Percentiles rank a stretch among this genome's conserved stretches.
These are phyloP conservation scores for Probosciger aterrimus DNA, from an alignment of 2,113 vertebrate genomes.

Conservation along the genomic window DNA sequence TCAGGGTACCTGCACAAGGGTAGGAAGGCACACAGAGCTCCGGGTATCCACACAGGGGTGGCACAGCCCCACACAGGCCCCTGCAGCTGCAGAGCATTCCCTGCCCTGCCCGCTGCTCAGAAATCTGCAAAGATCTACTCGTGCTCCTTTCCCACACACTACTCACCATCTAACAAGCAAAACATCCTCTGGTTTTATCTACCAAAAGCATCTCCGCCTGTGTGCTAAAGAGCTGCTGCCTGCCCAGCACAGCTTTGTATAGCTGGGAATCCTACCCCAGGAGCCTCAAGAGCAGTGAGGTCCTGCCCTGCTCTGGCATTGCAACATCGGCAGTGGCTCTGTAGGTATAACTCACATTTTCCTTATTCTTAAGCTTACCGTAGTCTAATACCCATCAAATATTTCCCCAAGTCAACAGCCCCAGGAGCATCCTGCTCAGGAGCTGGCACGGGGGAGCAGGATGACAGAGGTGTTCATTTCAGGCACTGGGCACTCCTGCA, in stretches of 20 bases:
- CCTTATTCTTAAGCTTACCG: not conserved
- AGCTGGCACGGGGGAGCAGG: not conserved
- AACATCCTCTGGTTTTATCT: not conserved
- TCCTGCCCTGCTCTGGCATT: not conserved
- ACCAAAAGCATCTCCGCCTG: not conserved
- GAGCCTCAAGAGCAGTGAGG: not conserved
- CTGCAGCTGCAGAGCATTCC: not conserved
- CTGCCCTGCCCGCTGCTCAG: not conserved
- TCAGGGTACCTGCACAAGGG: not conserved
- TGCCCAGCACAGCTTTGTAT: not conserved
- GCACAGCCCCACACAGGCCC: accelerated
- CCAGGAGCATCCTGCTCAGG: not conserved
- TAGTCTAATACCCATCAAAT: not conserved
- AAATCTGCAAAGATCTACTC: not conserved
- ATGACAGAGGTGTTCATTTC: not conserved
- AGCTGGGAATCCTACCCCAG: not conserved
- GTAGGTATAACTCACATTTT: not conserved
- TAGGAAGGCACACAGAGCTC: not conserved
- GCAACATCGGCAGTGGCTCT: not conserved
- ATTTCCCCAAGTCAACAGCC: not conserved
- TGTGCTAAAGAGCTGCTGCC: not conserved
- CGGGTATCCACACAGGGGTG: not conserved
- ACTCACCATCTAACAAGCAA: not conserved
- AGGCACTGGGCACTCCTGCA: not conserved
- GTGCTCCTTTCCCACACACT: not conserved